These are phyloP conservation scores for Itoplectis maculator DNA, from an alignment of 2,888 invertebrate species.

Conservation along the genomic window DNA sequence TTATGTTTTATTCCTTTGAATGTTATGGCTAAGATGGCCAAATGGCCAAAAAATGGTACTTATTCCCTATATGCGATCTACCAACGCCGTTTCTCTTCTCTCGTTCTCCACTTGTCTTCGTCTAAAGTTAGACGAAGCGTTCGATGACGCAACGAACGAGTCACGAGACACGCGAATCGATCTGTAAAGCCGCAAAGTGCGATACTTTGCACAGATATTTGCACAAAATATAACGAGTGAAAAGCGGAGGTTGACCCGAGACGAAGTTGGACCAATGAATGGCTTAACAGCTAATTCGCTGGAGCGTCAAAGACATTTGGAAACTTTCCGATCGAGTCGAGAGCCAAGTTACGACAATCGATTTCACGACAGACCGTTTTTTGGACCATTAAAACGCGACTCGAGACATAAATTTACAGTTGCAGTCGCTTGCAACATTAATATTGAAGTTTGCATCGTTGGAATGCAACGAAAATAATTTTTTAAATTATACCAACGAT, in stretches of 20 bases:
- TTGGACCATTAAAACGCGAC: constrained; percentile 36
- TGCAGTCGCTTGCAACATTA: too few species aligned
- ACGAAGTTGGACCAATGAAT: not conserved
- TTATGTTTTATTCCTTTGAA: too few species aligned
- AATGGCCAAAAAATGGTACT: too few species aligned
- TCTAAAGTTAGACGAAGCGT: constrained; percentile 51
- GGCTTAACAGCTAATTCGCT: not conserved
- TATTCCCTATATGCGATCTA: not conserved
- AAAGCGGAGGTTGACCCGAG: constrained; percentile 14
- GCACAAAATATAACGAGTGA: constrained; percentile 16
- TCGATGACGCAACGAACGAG: constrained; percentile 36
- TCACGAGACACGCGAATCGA: not conserved
- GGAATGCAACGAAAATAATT: too few species aligned
- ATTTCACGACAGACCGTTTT: constrained; percentile 66
- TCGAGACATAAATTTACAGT: not conserved
- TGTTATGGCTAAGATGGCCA: too few species aligned
- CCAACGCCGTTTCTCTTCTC: not conserved
- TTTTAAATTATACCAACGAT: too few species aligned
- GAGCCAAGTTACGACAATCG: constrained; percentile 66
- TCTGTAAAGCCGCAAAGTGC: not conserved
- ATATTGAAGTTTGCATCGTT: too few species aligned
- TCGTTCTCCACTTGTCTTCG: constrained; percentile 47
- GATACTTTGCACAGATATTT: not conserved
- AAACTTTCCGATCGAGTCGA: constrained; percentile 43
- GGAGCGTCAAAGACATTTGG: constrained; percentile 9